phyloP scores from a whole-genome alignment of 2,888 invertebrate species.

The Xylota segnis region DNA sequence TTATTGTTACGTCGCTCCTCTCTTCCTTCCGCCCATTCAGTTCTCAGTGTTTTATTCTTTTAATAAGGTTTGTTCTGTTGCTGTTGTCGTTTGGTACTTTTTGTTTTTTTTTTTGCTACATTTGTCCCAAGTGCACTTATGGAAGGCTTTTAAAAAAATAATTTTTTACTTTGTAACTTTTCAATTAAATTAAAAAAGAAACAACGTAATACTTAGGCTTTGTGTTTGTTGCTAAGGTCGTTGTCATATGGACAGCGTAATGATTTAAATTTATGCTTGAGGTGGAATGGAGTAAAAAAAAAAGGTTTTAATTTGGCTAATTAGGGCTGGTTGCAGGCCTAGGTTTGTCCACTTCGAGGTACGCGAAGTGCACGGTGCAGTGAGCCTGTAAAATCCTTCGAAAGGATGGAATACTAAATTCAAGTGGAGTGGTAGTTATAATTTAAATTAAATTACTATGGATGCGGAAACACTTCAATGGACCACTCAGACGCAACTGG shows the following conservation, averaged over 20 bases:
- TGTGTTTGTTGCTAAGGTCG: conserved; percentile 14
- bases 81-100: conserved; percentile 37
- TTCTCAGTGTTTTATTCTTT: conserved; percentile 51
- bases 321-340: conserved; percentile 19
- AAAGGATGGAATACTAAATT: neutral
- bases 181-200: conserved; percentile 69
- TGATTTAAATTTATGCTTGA: conserved; percentile 13
- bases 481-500: no score
- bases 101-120: conserved; percentile 40
- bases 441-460: neutral
- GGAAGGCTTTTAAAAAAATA: conserved; percentile 63
- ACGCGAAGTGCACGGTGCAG: conserved; percentile 13
- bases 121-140: conserved; percentile 75
- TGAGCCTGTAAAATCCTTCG: neutral
- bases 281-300: conserved; percentile 9
- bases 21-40: conserved; percentile 48
- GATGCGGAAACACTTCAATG: no score
- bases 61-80: conserved; percentile 66
- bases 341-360: neutral
- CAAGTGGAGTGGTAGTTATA: neutral
- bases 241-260: conserved; percentile 18
- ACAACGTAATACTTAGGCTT: conserved; percentile 52
- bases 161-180: conserved; percentile 64
- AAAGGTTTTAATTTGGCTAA: conserved; percentile 48
- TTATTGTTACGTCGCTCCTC: conserved; percentile 57